Evolutionary conservation across 2,797 vertebrate genomes (phyloP).

Genomic region (Okamejei kenojei): DNA sequence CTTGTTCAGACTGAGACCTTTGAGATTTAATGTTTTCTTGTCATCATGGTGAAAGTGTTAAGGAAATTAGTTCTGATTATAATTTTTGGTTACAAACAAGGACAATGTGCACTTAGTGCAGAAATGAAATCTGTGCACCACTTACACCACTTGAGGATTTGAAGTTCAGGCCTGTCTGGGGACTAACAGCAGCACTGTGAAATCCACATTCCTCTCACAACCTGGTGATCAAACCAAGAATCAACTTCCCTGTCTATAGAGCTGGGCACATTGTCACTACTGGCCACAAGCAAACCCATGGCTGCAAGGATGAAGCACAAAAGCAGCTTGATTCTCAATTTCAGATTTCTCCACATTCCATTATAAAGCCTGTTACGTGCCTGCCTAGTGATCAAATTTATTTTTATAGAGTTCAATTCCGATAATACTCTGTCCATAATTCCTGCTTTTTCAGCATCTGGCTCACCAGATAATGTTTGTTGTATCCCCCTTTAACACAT

Average conservation of each 20-base stretch:
- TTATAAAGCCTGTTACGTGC: neutral
- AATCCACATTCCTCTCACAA: constrained; percentile 3
- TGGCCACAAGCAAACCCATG: neutral
- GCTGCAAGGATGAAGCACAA: neutral
- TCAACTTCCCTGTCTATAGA: neutral
- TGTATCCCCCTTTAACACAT: too few species aligned
- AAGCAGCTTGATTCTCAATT: neutral
- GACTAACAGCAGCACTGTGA: neutral
- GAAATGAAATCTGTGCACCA: neutral
- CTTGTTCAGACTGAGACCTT: neutral
- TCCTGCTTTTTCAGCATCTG: too few species aligned
- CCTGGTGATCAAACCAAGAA: neutral
- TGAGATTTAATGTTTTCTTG: neutral
- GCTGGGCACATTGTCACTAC: neutral
- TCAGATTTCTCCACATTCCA: neutral
- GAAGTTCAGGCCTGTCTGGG: neutral
- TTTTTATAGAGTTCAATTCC: neutral
- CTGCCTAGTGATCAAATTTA: neutral
- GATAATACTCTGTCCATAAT: too few species aligned
- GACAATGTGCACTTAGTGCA: neutral
- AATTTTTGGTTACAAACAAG: neutral
- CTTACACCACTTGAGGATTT: neutral
- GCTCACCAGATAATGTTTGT: too few species aligned
- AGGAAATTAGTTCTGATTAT: neutral
- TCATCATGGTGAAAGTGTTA: neutral